These are phyloP conservation scores for Thalassophryne amazonica DNA, from an alignment of 2,797 vertebrate species.

Conservation along the genomic window DNA sequence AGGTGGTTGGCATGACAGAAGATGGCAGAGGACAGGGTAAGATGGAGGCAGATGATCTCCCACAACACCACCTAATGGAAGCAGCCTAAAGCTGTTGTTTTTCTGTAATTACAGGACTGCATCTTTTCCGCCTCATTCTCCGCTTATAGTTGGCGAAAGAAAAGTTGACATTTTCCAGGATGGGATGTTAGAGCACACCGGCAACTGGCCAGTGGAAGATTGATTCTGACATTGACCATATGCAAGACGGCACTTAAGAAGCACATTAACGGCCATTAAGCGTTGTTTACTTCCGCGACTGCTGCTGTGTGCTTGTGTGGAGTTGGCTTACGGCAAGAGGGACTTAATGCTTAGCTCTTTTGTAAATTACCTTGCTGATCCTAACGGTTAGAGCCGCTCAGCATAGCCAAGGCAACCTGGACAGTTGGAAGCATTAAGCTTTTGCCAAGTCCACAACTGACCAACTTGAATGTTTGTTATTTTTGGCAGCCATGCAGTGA, in stretches of 20 bases:
- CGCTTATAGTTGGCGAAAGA: neutral
- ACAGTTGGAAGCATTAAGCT: constrained; percentile 14
- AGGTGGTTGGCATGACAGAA: too few species aligned
- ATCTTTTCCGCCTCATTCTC: neutral
- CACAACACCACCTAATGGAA: too few species aligned
- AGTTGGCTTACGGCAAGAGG: constrained; percentile 50
- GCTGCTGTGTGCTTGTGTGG: constrained; percentile 30
- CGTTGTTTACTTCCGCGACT: constrained; percentile 65
- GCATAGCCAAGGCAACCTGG: constrained; percentile 33
- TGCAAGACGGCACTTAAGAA: constrained; percentile 69
- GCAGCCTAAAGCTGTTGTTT: too few species aligned
- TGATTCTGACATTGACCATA: constrained; percentile 62
- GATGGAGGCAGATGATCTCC: too few species aligned
- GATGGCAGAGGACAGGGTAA: too few species aligned
- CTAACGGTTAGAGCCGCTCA: constrained; percentile 52
- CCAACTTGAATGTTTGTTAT: neutral
- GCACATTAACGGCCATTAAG: constrained; percentile 74
- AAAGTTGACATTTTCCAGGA: constrained; percentile 28
- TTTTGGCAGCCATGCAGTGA: neutral
- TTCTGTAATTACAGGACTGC: neutral
- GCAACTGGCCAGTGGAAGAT: constrained; percentile 56
- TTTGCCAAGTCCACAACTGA: constrained; percentile 24
- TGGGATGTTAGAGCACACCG: constrained; percentile 30
- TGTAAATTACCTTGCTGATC: constrained; percentile 65
- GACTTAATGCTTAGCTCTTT: constrained; percentile 60